Conservation (phyloP, 2,888 invertebrate genomes). For the Drosophila pseudotakahashii region DNA sequence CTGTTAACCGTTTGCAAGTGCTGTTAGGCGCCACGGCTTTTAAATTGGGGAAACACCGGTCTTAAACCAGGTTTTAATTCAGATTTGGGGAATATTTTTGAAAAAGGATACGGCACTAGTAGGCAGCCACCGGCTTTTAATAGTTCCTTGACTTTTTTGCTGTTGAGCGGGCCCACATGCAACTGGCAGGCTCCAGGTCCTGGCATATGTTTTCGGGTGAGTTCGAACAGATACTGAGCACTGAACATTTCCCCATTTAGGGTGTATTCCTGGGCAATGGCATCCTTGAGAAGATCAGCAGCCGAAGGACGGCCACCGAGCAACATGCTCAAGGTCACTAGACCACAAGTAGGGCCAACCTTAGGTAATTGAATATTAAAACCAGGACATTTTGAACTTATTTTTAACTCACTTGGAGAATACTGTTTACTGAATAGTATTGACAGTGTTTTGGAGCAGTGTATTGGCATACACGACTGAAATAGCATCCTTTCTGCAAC, state of each 20-base stretch:
- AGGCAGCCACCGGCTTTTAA: slow-evolving; percentile 84
- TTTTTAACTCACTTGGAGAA: slow-evolving; percentile 69
- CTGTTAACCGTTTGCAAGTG: slow-evolving; percentile 6
- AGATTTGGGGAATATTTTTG: not conserved
- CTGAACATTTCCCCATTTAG: slow-evolving; percentile 96
- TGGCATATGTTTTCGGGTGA: slow-evolving; percentile 69
- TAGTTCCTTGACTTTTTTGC: slow-evolving; percentile 83
- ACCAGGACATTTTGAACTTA: not conserved
- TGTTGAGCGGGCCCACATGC: slow-evolving; percentile 84
- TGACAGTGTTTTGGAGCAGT: slow-evolving; percentile 85
- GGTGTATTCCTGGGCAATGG: slow-evolving; percentile 88
- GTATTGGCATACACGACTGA: slow-evolving; percentile 85
- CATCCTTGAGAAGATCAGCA: slow-evolving; percentile 87
- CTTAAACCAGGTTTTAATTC: slow-evolving; percentile 1
- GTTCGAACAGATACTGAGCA: slow-evolving; percentile 88
- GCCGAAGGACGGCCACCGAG: slow-evolving; percentile 85
- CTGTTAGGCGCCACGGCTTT: slow-evolving; percentile 18
- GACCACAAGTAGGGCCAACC: slow-evolving; percentile 91
- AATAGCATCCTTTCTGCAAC: slow-evolving; percentile 86
- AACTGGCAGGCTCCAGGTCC: slow-evolving; percentile 68
- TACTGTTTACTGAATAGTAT: slow-evolving; percentile 82
- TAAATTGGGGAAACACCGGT: not conserved
- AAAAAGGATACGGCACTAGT: slow-evolving; percentile 86
- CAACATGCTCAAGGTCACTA: slow-evolving; percentile 94
- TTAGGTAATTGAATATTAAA: not conserved